Evolutionary conservation across 2,888 invertebrate species (phyloP).

Genomic region (Drosophila borealis): DNA sequence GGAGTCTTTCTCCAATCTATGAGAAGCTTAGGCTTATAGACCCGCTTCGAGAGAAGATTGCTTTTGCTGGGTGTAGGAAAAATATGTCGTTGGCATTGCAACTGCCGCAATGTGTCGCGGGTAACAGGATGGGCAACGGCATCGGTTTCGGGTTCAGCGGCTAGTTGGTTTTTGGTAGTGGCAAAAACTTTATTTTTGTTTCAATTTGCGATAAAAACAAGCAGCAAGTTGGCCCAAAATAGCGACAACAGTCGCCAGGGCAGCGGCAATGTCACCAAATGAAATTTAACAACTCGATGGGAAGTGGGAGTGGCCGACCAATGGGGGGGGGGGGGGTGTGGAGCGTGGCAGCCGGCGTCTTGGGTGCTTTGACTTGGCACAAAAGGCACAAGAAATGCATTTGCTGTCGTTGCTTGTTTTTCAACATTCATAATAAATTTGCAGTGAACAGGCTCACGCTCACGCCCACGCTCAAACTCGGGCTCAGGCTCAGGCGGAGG

Average conservation of each 20-base stretch:
- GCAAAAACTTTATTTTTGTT: slow-evolving; percentile 76
- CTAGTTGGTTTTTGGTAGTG: slow-evolving; percentile 19
- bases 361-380: slow-evolving; percentile 50
- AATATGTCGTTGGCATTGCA: slow-evolving; percentile 48
- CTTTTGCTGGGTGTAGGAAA: slow-evolving; percentile 14
- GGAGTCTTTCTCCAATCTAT: not conserved
- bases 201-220: slow-evolving; percentile 78
- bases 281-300: slow-evolving; percentile 77
- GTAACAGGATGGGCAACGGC: slow-evolving; percentile 9
- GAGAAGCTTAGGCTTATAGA: no score
- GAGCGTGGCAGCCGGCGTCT: slow-evolving; percentile 16
- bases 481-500: not conserved
- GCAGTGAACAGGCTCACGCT: slow-evolving; percentile 12
- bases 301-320: slow-evolving; percentile 13
- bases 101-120: slow-evolving; percentile 27
- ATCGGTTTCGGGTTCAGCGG: slow-evolving; percentile 22
- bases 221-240: slow-evolving; percentile 52
- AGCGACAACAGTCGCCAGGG: slow-evolving; percentile 50
- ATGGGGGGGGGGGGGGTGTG: slow-evolving; percentile 6
- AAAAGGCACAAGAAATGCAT: slow-evolving; percentile 70
- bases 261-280: slow-evolving; percentile 58
- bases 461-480: not conserved
- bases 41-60: not conserved
- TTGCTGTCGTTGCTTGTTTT: slow-evolving; percentile 64
- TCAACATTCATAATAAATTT: slow-evolving; percentile 75